These are phyloP conservation scores for Cynocephalus volans DNA, from an alignment of 2,113 vertebrate species.

Conservation along the genomic window DNA sequence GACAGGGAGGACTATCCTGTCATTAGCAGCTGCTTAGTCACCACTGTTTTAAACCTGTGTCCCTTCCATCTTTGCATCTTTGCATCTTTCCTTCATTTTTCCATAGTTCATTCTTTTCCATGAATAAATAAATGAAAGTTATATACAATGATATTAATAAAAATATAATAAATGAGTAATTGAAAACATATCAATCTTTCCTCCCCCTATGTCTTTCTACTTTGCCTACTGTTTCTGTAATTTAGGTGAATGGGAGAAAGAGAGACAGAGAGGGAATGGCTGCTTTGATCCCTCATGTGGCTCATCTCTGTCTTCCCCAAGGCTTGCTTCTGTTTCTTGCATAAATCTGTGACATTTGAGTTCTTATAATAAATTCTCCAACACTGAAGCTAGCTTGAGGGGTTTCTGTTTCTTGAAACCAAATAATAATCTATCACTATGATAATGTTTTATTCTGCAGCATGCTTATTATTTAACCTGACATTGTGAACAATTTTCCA, in stretches of 20 bases:
- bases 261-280: background rate
- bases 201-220: background rate
- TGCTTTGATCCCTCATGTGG: background rate
- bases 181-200: background rate
- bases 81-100: background rate
- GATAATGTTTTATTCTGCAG: background rate
- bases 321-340: background rate
- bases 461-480: background rate
- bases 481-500: background rate
- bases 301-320: background rate
- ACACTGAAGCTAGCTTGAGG: background rate
- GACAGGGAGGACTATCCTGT: too few species aligned
- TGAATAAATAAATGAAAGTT: background rate
- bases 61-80: background rate
- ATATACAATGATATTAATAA: too few species aligned
- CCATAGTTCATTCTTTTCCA: background rate
- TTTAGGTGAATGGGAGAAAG: background rate
- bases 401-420: conserved; percentile 2
- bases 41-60: too few species aligned
- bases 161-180: background rate
- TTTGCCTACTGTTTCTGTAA: background rate
- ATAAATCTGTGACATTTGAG: background rate
- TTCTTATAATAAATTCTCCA: background rate
- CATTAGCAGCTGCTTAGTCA: too few species aligned
- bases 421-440: background rate